A percentile compares a stretch with the other conserved stretches of the same genome.
phyloP scores from a whole-genome alignment of 2,888 invertebrate genomes.

The Odontothrips loti region DNA sequence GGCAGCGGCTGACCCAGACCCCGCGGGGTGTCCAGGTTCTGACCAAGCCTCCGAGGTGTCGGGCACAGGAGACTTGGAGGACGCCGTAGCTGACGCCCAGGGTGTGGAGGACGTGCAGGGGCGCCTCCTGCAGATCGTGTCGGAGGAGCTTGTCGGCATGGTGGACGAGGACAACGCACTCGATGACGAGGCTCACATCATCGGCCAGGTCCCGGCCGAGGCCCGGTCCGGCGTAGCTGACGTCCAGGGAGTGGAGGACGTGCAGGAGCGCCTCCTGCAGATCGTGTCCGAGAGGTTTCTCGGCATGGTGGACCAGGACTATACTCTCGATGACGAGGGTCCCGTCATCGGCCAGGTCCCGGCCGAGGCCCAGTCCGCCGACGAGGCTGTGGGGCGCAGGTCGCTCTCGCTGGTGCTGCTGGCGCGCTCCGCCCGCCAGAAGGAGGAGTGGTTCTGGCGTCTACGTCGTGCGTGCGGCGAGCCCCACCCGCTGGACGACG shows the following conservation, averaged over 20 bases:
- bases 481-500: not conserved
- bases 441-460: constrained; percentile 8
- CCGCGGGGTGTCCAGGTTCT: no score
- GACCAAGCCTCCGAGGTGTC: no score
- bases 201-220: no score
- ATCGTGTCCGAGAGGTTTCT: not conserved
- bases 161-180: not conserved
- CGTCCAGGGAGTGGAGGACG: not conserved
- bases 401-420: not conserved
- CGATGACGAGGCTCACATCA: not conserved
- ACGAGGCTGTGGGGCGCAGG: not conserved
- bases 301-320: not conserved
- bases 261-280: not conserved
- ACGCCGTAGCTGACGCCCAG: not conserved
- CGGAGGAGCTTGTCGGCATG: not conserved
- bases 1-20: no score
- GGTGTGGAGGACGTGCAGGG: not conserved
- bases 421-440: constrained; percentile 10
- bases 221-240: not conserved
- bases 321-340: not conserved
- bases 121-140: not conserved
- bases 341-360: no score
- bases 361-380: not conserved
- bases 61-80: no score
- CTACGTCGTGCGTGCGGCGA: not conserved